A percentile compares a stretch with the other conserved stretches of the same genome.
These are phyloP conservation scores for Gymnopithys bicolor DNA, from an alignment of 2,797 vertebrate genomes.

Conservation along the genomic window DNA sequence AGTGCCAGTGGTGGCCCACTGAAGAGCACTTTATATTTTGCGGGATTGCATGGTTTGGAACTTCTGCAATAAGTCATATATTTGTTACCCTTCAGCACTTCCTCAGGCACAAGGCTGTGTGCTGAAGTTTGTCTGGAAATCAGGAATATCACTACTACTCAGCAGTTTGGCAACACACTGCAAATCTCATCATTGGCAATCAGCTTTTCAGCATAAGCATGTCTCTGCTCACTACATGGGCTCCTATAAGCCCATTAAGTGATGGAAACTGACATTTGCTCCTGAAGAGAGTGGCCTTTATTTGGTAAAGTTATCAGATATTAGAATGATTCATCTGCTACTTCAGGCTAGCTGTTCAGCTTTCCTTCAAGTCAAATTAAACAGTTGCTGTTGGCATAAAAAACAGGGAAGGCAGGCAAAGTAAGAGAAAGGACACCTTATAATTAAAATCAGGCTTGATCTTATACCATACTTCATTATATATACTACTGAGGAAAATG, in stretches of 20 bases:
- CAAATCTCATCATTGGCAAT: not conserved
- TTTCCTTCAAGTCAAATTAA: conserved; percentile 55
- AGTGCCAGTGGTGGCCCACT: not conserved
- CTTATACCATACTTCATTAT: conserved; percentile 5
- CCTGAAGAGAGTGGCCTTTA: not conserved
- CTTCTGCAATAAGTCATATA: not conserved
- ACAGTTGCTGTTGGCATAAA: conserved; percentile 30
- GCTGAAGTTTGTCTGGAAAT: not conserved
- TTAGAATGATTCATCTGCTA: conserved; percentile 52
- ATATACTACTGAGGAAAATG: conserved; percentile 27
- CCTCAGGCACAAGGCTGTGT: not conserved
- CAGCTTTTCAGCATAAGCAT: not conserved
- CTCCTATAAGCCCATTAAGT: conserved; percentile 45
- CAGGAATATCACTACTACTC: not conserved
- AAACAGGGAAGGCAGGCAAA: conserved; percentile 37
- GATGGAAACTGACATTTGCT: conserved; percentile 36
- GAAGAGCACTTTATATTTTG: not conserved
- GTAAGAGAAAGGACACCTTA: conserved; percentile 21
- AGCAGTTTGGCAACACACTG: not conserved
- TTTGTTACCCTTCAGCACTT: not conserved
- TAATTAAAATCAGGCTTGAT: conserved; percentile 49
- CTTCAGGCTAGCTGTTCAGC: conserved; percentile 29
- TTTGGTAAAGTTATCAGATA: conserved; percentile 48
- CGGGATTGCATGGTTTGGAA: accelerated
- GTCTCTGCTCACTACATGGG: not conserved